Conservation (phyloP, 1,140 invertebrate species). For the Caenorhabditis tropicalis region DNA sequence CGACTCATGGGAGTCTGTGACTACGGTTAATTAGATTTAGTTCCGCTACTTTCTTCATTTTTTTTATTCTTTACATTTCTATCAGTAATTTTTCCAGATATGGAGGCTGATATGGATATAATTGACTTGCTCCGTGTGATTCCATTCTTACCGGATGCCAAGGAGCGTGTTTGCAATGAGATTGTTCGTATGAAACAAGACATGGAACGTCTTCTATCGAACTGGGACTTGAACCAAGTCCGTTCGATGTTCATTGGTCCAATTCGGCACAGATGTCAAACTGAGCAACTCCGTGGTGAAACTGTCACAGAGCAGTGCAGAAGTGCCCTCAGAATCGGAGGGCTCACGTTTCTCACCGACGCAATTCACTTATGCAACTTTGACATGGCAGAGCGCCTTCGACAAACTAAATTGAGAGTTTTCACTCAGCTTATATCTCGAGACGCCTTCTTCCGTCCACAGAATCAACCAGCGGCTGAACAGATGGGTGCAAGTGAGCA, state of each 20-base stretch:
- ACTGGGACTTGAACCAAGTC: not conserved
- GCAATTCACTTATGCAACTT: not conserved
- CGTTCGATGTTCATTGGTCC: not conserved
- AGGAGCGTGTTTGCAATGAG: not conserved
- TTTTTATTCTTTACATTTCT: not conserved
- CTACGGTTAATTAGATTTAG: not conserved
- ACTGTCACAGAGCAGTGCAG: not conserved
- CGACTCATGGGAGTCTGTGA: not conserved
- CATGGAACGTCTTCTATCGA: not conserved
- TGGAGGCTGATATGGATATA: not conserved
- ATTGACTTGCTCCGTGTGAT: not conserved
- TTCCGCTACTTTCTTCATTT: not conserved
- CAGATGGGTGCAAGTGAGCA: not conserved
- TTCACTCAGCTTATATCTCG: not conserved
- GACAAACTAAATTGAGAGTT: not conserved
- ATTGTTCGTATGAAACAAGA: conserved; percentile 10
- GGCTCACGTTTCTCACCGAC: not conserved
- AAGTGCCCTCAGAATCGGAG: conserved; percentile 7
- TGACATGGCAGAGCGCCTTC: not conserved
- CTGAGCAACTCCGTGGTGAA: not conserved
- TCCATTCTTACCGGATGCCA: not conserved
- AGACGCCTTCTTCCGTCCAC: not conserved
- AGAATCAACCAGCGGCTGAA: not conserved
- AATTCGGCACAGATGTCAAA: not conserved
- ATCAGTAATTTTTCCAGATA: not conserved